Conservation (phyloP, 1,140 invertebrate species). For the Zaprionus capensis region DNA sequence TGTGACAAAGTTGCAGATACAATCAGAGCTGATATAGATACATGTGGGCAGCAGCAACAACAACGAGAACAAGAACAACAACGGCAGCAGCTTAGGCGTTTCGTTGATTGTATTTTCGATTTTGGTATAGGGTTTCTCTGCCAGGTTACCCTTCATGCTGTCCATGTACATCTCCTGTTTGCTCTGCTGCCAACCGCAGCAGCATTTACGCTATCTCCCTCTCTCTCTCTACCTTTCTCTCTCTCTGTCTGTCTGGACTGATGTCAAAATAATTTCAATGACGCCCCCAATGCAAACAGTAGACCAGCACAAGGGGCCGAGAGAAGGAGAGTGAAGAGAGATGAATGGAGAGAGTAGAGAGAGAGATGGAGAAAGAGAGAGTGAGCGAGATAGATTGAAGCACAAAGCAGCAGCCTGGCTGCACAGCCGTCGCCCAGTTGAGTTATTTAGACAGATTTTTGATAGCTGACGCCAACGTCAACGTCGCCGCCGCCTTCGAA, state of each 20-base stretch:
- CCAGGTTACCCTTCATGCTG: constrained; percentile 1
- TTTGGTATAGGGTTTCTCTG: constrained; percentile 8
- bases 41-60: constrained; percentile 11
- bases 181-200: constrained; percentile 22
- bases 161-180: neutral
- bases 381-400: neutral
- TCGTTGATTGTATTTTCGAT: constrained; percentile 35
- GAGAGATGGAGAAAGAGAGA: neutral
- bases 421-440: constrained; percentile 29
- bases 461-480: constrained; percentile 39
- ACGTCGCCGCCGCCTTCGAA: neutral
- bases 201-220: neutral
- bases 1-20: constrained; percentile 25
- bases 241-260: constrained; percentile 16
- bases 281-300: constrained; percentile 56
- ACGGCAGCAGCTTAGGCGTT: constrained; percentile 24
- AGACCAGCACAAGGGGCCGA: neutral
- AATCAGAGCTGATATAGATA: constrained; percentile 24
- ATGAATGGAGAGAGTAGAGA: neutral
- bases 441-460: constrained; percentile 78
- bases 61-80: too few relatives aligned
- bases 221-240: neutral
- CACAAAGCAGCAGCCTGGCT: neutral
- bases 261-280: constrained; percentile 80
- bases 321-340: neutral